phyloP scores from a whole-genome alignment of 2,888 invertebrate species.

The Gastrophysa polygoni region DNA sequence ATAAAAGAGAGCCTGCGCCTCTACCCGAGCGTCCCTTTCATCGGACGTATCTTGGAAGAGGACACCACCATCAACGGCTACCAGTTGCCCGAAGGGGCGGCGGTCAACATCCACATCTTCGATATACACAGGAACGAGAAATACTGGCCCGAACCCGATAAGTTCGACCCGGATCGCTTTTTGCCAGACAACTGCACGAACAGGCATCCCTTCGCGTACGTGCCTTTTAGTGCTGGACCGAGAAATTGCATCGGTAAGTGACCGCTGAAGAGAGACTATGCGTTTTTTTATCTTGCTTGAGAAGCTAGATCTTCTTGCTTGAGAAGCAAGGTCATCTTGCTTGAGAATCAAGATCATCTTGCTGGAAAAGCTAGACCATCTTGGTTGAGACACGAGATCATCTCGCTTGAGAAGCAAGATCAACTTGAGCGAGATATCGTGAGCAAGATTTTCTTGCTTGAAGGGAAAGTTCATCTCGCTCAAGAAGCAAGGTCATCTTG shows the following conservation, averaged over 20 bases:
- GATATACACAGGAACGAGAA: conserved; percentile 69
- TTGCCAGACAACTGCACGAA: conserved; percentile 62
- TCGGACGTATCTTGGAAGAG: conserved; percentile 47
- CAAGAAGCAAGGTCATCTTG: too few relatives aligned
- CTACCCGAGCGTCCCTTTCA: conserved; percentile 54
- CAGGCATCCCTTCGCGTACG: conserved; percentile 68
- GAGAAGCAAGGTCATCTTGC: too few relatives aligned
- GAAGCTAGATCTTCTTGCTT: too few relatives aligned
- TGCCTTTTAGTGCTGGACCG: conserved; percentile 73
- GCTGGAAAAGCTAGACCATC: too few relatives aligned
- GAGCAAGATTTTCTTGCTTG: too few relatives aligned
- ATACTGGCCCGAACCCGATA: conserved; percentile 68
- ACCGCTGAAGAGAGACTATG: background rate
- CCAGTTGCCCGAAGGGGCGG: conserved; percentile 60
- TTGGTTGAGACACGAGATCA: too few relatives aligned
- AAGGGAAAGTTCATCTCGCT: too few relatives aligned
- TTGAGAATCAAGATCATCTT: too few relatives aligned
- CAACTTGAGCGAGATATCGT: too few relatives aligned
- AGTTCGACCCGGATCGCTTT: conserved; percentile 75
- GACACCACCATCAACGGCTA: conserved; percentile 43
- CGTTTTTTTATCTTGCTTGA: too few relatives aligned
- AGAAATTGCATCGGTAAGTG: conserved; percentile 70
- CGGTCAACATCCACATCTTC: conserved; percentile 65
- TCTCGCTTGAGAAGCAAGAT: too few relatives aligned
- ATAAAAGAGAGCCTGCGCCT: conserved; percentile 55